phyloP scores from a whole-genome alignment of 2,797 vertebrate genomes.

The Xiphorhynchus erythropygius region DNA sequence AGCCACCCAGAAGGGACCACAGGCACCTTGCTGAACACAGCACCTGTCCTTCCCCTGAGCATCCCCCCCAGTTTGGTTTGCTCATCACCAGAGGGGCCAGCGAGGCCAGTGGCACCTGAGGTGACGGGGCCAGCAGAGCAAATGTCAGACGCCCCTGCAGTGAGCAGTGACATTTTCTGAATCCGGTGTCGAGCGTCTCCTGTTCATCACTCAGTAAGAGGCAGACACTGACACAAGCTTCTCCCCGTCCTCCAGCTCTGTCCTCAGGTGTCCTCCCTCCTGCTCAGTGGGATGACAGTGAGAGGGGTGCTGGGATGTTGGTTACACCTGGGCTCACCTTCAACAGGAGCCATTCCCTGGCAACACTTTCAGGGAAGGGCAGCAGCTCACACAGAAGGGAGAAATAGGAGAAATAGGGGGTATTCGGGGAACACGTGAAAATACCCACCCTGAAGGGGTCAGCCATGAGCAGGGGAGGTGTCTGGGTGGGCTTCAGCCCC shows the following conservation, averaged over 20 bases:
- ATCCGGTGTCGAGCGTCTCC: not conserved
- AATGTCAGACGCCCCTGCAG: fast-evolving
- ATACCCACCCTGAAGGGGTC: not conserved
- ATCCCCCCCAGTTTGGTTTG: not conserved
- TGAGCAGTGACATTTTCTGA: not conserved
- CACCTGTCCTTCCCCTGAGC: not conserved
- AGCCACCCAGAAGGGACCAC: not conserved
- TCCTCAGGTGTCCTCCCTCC: not conserved
- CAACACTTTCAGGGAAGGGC: fast-evolving
- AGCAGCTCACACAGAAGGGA: not conserved
- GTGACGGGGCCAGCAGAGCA: not conserved
- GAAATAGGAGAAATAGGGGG: not conserved
- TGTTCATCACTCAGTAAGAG: not conserved
- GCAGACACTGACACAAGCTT: not conserved
- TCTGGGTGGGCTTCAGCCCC: not conserved
- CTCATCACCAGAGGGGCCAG: not conserved
- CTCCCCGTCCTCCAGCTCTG: not conserved
- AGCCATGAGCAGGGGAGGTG: fast-evolving
- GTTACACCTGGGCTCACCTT: fast-evolving
- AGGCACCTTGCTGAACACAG: fast-evolving
- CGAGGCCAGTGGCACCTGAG: fast-evolving
- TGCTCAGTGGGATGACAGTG: not conserved
- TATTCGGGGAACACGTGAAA: not conserved
- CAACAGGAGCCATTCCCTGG: not conserved
- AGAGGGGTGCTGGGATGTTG: fast-evolving